These are phyloP conservation scores for Galaxea fascicularis DNA, from an alignment of 92 coral and sea anemone species.

Conservation along the genomic window DNA sequence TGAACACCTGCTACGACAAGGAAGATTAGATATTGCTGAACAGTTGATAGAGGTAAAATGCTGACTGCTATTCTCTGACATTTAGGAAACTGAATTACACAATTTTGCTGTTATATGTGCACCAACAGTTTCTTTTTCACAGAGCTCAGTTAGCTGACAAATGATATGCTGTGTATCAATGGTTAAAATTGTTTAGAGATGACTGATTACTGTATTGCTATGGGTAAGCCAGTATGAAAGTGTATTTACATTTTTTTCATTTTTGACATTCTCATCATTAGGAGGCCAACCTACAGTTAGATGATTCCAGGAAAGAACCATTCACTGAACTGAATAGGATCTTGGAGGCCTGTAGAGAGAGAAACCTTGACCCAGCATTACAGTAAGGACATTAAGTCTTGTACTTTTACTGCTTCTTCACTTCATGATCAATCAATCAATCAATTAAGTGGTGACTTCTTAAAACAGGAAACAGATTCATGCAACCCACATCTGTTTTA, in stretches of 20 bases:
- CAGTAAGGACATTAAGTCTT: conserved; percentile 62
- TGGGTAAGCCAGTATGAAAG: no score
- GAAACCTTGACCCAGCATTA: conserved; percentile 90
- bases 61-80: neutral
- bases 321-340: conserved; percentile 95
- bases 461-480: no score
- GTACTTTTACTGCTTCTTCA: neutral
- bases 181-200: no score
- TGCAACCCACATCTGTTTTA: no score
- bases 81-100: neutral
- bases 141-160: no score
- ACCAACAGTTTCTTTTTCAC: no score
- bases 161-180: no score
- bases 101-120: no score
- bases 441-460: no score
- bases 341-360: conserved; percentile 88
- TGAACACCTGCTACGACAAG: conserved; percentile 96
- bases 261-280: neutral
- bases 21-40: conserved; percentile 95
- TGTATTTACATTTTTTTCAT: neutral
- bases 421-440: no score
- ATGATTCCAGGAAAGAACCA: conserved; percentile 89
- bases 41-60: conserved; percentile 78
- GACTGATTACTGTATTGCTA: no score
- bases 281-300: conserved; percentile 89